Evolutionary conservation across 2,888 invertebrate species (phyloP).

Genomic region (Helobdella robusta): DNA sequence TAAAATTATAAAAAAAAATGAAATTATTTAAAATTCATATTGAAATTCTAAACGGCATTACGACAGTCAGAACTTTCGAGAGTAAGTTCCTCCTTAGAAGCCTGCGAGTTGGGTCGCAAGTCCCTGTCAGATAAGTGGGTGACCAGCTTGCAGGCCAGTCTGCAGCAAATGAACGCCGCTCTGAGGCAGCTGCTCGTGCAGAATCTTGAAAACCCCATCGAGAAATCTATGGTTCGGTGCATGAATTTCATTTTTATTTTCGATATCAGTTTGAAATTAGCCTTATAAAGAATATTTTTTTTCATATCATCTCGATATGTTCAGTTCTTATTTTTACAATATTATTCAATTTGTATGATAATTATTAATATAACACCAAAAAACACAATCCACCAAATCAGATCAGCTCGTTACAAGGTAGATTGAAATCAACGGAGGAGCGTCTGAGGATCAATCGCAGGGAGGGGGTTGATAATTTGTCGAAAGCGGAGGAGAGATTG

Average conservation of each 20-base stretch:
- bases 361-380: neutral
- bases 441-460: conserved; percentile 8
- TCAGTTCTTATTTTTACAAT: neutral
- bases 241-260: neutral
- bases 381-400: neutral
- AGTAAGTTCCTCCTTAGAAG: conserved; percentile 12
- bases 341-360: neutral
- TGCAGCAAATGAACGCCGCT: neutral
- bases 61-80: conserved; percentile 10
- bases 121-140: conserved; percentile 18
- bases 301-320: neutral
- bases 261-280: neutral
- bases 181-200: neutral
- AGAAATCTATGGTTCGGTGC: neutral
- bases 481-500: conserved; percentile 21
- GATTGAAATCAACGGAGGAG: conserved; percentile 20
- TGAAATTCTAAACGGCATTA: no score
- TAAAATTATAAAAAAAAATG: no score
- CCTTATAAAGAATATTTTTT: neutral
- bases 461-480: conserved; percentile 16
- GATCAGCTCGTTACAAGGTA: conserved; percentile 11
- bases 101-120: conserved; percentile 17
- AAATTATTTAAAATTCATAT: no score
- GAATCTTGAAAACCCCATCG: conserved; percentile 15
- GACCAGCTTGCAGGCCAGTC: neutral